These are phyloP conservation scores for Trachemys scripta DNA, from an alignment of 2,113 vertebrate species.

Conservation along the genomic window DNA sequence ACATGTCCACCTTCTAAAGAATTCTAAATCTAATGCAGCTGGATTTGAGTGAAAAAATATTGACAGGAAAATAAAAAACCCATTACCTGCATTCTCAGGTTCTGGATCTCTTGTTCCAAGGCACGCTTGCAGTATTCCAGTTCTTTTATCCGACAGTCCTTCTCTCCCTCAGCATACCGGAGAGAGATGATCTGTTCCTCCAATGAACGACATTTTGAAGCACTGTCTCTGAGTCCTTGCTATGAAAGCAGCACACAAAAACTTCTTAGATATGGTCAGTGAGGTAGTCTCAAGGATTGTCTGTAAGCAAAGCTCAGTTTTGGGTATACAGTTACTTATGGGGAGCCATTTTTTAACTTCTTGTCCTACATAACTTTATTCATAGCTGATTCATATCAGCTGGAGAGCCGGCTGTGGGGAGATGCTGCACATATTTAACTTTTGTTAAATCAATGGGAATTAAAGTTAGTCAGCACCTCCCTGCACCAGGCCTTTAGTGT, in stretches of 20 bases:
- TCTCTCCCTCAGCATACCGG: conserved; percentile 79
- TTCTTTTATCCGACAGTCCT: conserved; percentile 91
- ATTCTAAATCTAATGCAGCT: not conserved
- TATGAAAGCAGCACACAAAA: conserved; percentile 40
- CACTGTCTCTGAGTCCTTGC: conserved; percentile 86
- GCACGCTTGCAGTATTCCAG: conserved; percentile 86
- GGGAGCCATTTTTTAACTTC: not conserved
- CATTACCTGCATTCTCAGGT: conserved; percentile 88
- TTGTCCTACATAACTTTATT: not conserved
- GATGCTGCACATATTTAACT: not conserved
- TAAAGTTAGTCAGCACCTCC: not conserved
- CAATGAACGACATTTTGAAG: conserved; percentile 78
- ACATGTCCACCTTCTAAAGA: not conserved
- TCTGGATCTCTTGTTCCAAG: conserved; percentile 92
- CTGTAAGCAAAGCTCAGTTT: not conserved
- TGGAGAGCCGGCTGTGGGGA: not conserved
- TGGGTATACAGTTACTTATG: not conserved
- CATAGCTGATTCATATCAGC: not conserved
- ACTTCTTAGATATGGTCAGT: not conserved
- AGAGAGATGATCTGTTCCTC: conserved; percentile 85
- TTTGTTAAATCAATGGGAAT: not conserved
- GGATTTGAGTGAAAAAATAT: not conserved
- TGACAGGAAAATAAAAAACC: accelerated
- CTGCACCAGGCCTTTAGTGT: not conserved
- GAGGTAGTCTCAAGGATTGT: not conserved